Base-by-base conservation (phyloP, 2,113 vertebrate species). In the Morone saxatilis region DNA sequence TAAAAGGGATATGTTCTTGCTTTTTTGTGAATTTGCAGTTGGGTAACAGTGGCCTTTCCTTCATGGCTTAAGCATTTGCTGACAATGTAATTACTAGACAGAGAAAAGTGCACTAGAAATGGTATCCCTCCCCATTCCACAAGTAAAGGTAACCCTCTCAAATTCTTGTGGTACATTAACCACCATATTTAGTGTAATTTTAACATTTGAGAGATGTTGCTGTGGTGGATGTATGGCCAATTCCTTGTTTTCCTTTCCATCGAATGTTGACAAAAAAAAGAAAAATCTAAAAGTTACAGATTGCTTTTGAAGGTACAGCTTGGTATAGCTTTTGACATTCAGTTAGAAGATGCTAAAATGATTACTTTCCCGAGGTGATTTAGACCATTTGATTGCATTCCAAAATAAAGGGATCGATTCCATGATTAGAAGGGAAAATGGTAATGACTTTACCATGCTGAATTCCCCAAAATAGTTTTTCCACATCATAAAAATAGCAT, bases 1-100 rank as follows among this genome's bases (percentile, higher is more conserved):
- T 96, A 96, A 97, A 97, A 97, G 96, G 96, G 96, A 97, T 97
- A 95, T 94, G 95, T 96, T 96, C 95, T 96, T 96, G 96, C 95
- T 97, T 96, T 95, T 97, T 96, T 96, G 96, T 97, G 96, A 96
- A 96, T 97, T 96, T 94, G 93, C 96, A 95, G 95, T 95, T 96
- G 95, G 95, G 94, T 97, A 95, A 97, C 95, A 88, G 96, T 96
- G 96, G 95, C 96, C 96, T 95, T 95, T 93, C 90, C 91, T 92
- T 94, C 90, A 89, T 80, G 85, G 93, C 94, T 96, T 92, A 94
- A 95, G 95, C 93, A 94, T 92, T 96, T 93, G 93, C 94, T 94
- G 93, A 95, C 94, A 88, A 91, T 97, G 96, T 96, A 94, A 94
- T 94, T 92, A 93, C 94, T 96, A 96, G 95, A 95, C 93, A 81